phyloP scores from a whole-genome alignment of 2,888 invertebrate species.

The Rhagium mordax region DNA sequence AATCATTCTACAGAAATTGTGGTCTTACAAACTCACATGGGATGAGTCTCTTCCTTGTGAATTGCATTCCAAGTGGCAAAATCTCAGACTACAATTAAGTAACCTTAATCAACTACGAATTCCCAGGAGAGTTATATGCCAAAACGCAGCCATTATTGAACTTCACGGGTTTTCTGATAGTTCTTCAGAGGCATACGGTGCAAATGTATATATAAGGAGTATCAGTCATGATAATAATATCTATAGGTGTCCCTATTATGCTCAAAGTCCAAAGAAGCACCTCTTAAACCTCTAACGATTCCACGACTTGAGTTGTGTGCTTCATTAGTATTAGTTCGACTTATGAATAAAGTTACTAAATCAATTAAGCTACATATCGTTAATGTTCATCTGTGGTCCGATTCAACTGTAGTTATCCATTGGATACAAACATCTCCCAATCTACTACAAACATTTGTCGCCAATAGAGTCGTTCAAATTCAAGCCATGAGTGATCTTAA shows the following conservation, averaged over 20 bases:
- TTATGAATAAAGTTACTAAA: background rate
- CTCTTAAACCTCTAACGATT: slow-evolving; percentile 1
- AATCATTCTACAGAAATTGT: too few species aligned
- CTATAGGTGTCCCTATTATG: too few species aligned
- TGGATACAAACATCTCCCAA: background rate
- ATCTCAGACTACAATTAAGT: too few species aligned
- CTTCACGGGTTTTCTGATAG: background rate
- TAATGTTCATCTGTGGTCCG: slow-evolving; percentile 1
- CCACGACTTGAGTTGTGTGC: slow-evolving; percentile 29
- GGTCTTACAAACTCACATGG: too few species aligned
- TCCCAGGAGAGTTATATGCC: too few species aligned
- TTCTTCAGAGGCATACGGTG: background rate
- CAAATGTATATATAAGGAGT: background rate
- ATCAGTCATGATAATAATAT: background rate
- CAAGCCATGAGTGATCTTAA: background rate
- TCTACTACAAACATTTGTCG: background rate
- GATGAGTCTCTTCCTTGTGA: too few species aligned
- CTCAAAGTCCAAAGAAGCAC: background rate
- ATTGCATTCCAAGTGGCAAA: too few species aligned
- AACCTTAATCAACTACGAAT: too few species aligned
- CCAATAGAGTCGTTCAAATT: background rate
- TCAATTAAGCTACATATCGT: slow-evolving; percentile 6
- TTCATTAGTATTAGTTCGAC: slow-evolving; percentile 18
- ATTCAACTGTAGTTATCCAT: background rate
- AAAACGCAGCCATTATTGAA: background rate